Conservation (phyloP, 1,140 invertebrate species). For the Luehdorfia chinensis region DNA sequence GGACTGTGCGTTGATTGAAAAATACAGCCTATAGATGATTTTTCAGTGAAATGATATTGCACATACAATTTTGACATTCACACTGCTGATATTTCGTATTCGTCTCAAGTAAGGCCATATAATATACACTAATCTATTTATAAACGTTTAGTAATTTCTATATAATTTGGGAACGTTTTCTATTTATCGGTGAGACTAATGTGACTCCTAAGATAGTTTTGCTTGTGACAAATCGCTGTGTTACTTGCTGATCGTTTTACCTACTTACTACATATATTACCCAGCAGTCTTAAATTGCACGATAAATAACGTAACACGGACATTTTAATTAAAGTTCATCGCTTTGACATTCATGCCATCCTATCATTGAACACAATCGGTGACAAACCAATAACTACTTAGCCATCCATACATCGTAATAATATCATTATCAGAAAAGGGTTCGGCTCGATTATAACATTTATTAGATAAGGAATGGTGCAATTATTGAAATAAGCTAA, state of each 20-base stretch:
- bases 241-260: conserved; percentile 55
- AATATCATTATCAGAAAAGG: conserved; percentile 71
- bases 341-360: conserved; percentile 76
- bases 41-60: conserved; percentile 75
- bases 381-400: conserved; percentile 68
- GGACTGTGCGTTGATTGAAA: conserved; percentile 61
- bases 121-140: conserved; percentile 77
- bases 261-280: conserved; percentile 41
- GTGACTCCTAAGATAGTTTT: conserved; percentile 64
- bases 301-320: conserved; percentile 73
- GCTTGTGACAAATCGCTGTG: conserved; percentile 60
- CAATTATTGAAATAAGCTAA: conserved; percentile 61
- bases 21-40: conserved; percentile 59
- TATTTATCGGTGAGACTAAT: conserved; percentile 69
- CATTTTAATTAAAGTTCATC: conserved; percentile 75
- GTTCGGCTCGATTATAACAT: conserved; percentile 58
- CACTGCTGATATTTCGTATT: conserved; percentile 74
- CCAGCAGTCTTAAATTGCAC: conserved; percentile 60
- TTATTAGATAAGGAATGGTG: conserved; percentile 65
- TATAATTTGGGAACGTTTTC: conserved; percentile 70
- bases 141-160: conserved; percentile 76
- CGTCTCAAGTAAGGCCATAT: conserved; percentile 76
- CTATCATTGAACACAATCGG: conserved; percentile 66
- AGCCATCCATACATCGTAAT: conserved; percentile 61
- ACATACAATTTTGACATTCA: conserved; percentile 77